Base-by-base conservation (phyloP, 2,888 invertebrate species). In the Tipula lateralis region DNA sequence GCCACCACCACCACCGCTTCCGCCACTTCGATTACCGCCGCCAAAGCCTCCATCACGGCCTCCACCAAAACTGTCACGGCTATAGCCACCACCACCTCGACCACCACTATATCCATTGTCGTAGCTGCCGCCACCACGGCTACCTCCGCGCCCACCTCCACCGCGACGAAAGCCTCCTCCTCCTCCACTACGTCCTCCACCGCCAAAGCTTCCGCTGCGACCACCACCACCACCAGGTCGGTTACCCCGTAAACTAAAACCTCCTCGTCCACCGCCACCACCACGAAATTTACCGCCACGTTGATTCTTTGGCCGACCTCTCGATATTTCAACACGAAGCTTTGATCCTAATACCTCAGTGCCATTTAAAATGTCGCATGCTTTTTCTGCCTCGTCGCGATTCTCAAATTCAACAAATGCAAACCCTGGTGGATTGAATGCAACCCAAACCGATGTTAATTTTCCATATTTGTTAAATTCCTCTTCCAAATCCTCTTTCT, bases 391-490 rank as follows among this genome's bases (percentile, higher is more conserved):
- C 91, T 97, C 97, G 89, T 95, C 94, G 90, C 94, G 93, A 91
- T 95, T 96, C 89, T 95, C 94, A 91, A 96, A 97, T 91, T 97
- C 97, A 90, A 97, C 96, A 92, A 97, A 97, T 86, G 97, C 97
- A 91, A 97, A 97, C 88, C 97, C 97, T 87, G 97, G 97, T 87
- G 97, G 97, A 91, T 97, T 97, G 90, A 97, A 95, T 87, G 97
- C 97, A 87, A 90, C 96, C 97, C 97, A 97, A 87, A 97, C 96
- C 87, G 95, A 96, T 91, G 96, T 96, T 87, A 97, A 92, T 92
- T 96, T 96, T 87, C 97, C 97, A 91, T 94, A 97, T 91, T 96
- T 96, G 88, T 96, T 95, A 90, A 97, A 97, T 91, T 97, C 96
- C 89, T 94, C 93, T 90, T 97, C 97, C 87, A 97, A 92, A 90